A percentile compares a stretch with the other conserved stretches of the same genome.
phyloP scores from a whole-genome alignment of 2,888 invertebrate genomes.

The Marasmarcha lunaedactyla region DNA sequence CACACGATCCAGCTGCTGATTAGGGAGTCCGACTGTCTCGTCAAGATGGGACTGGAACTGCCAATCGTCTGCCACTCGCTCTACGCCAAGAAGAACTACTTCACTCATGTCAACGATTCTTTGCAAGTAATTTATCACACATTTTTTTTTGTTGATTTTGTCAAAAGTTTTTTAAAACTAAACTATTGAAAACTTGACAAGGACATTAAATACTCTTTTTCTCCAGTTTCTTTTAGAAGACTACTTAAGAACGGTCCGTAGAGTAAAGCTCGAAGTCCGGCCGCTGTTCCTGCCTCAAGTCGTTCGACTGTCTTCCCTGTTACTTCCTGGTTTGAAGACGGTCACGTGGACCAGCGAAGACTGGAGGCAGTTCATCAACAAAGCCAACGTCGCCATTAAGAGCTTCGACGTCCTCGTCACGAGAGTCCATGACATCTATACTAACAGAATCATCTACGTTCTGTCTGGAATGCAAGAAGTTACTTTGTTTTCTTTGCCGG shows the following conservation, averaged over 20 bases:
- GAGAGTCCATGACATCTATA: constrained; percentile 90
- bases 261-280: constrained; percentile 89
- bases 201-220: too few species aligned
- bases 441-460: constrained; percentile 90
- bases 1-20: constrained; percentile 80
- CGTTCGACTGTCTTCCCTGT: constrained; percentile 82
- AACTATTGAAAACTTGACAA: too few species aligned
- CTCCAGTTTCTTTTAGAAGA: constrained; percentile 82
- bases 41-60: constrained; percentile 83
- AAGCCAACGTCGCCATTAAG: constrained; percentile 81
- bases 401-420: constrained; percentile 82
- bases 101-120: constrained; percentile 80
- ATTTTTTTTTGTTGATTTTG: background rate
- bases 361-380: constrained; percentile 83
- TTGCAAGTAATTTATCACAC: constrained; percentile 66
- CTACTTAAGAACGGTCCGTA: constrained; percentile 77
- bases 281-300: constrained; percentile 90
- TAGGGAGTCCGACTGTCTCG: constrained; percentile 86
- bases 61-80: constrained; percentile 86
- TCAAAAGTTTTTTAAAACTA: too few species aligned
- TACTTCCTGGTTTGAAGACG: constrained; percentile 83
- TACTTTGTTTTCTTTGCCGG: constrained; percentile 84
- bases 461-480: constrained; percentile 88
- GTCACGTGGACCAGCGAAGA: constrained; percentile 90
- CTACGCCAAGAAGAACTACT: constrained; percentile 82